These are phyloP conservation scores for Antheraea mylitta DNA, from an alignment of 1,140 invertebrate genomes.

Conservation along the genomic window DNA sequence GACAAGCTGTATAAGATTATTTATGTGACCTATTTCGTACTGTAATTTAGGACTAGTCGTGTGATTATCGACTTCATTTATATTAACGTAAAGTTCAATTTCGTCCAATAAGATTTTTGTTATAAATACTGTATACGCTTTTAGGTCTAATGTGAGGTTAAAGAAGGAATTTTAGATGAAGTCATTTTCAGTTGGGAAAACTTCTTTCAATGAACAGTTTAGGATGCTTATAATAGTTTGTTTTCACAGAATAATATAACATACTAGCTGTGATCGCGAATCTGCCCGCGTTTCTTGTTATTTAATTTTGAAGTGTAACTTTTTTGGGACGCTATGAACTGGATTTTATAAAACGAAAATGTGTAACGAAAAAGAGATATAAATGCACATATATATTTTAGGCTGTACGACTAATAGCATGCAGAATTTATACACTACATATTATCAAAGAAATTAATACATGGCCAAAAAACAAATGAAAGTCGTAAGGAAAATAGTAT, in stretches of 20 bases:
- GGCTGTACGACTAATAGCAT: too few species aligned
- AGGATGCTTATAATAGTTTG: neutral
- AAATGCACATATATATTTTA: too few species aligned
- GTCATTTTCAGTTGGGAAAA: neutral
- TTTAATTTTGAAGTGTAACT: too few species aligned
- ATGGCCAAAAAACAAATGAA: too few species aligned
- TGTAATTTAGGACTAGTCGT: neutral
- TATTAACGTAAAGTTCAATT: neutral
- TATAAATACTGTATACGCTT: neutral
- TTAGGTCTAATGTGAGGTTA: neutral
- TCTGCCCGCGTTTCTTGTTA: too few species aligned
- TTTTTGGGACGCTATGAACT: too few species aligned
- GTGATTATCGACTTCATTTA: neutral
- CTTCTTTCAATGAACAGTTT: neutral
- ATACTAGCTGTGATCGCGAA: too few species aligned
- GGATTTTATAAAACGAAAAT: too few species aligned
- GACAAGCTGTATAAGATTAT: neutral
- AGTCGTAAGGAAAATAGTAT: too few species aligned
- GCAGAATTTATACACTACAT: too few species aligned
- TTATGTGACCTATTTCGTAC: neutral
- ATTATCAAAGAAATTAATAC: too few species aligned
- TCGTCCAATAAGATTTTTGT: neutral
- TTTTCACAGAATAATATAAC: neutral
- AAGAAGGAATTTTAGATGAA: conserved; percentile 4
- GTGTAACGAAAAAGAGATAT: too few species aligned